Base-by-base conservation (phyloP, 2,113 vertebrate species). In the Polyodon spathula region DNA sequence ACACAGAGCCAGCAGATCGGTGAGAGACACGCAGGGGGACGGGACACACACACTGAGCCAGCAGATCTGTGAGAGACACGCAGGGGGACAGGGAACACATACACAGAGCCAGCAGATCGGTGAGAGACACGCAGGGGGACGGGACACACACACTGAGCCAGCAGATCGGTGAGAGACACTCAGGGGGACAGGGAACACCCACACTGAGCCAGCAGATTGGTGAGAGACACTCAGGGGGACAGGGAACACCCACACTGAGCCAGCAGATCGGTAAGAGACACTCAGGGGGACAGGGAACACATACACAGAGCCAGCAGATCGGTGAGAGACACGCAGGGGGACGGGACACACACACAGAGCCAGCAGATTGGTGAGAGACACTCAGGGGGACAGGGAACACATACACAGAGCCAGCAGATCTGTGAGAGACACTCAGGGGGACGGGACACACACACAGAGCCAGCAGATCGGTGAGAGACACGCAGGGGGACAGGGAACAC, bases 391-490 rank as follows among this genome's bases (percentile, higher is more conserved):
- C n/a, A n/a, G n/a, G n/a, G 8, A 3, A 37, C 0, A 57, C 14
- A 6, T n/a, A n/a, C n/a, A n/a, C n/a, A n/a, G 56, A 84, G 82
- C 0, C 86, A 88, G 65, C 85, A 87, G 4, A 63, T 88, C 77
- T 44, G 43, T 44, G 43, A 44, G 43, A 8, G 7, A 8, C 12
- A 44, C n/a, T n/a, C n/a, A n/a, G n/a, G n/a, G n/a, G n/a, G n/a
- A n/a, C n/a, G n/a, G n/a, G n/a, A 6, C 5, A 37, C 0, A 57
- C 14, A 6, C 27, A 17, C 2, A 39, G 27, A 38, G n/a, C 46
- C 40, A 37, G 54, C 16, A 42, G 14, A 16, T 51, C 8, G 14
- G 10, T 5, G 10, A 60, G 37, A 40, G 42, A 8, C 0, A 41
- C 16, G 8, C n/a, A n/a, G n/a, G n/a, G n/a, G n/a, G n/a, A n/a